Percentiles rank a stretch among this genome's conserved stretches.
Evolutionary conservation across 2,113 vertebrate genomes (phyloP).

Genomic region (Corvus cornix): DNA sequence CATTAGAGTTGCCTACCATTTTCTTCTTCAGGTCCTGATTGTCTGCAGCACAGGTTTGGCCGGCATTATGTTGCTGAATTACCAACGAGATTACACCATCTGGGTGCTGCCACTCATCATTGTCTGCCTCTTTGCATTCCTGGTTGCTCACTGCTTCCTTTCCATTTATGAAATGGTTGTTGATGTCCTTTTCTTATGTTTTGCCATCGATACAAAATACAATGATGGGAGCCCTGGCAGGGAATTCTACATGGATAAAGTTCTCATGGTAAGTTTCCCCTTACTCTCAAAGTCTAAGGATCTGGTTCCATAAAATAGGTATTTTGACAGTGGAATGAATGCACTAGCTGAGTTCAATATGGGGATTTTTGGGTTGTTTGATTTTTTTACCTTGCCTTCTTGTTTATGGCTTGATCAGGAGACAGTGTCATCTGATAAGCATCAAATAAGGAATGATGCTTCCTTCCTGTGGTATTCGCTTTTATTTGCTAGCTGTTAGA

Average conservation of each 20-base stretch:
- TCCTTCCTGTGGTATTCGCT: background rate
- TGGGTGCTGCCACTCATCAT: constrained; percentile 96
- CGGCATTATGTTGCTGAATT: constrained; percentile 92
- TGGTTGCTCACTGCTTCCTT: constrained; percentile 98
- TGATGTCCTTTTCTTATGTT: constrained; percentile 98
- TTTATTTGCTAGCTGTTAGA: background rate
- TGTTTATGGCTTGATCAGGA: background rate
- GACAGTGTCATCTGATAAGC: background rate
- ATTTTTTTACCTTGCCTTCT: background rate
- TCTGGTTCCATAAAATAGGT: background rate
- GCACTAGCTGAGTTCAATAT: background rate
- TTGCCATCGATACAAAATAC: constrained; percentile 97
- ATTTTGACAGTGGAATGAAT: background rate
- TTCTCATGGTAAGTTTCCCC: constrained; percentile 88
- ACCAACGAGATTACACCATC: constrained; percentile 91
- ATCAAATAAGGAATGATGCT: background rate
- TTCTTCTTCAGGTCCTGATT: constrained; percentile 85
- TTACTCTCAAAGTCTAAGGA: background rate
- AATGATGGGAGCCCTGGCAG: constrained; percentile 93
- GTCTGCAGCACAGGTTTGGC: constrained; percentile 90
- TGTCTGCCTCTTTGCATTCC: constrained; percentile 96
- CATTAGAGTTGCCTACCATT: background rate
- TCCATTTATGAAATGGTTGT: constrained; percentile 98
- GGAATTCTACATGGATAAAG: constrained; percentile 99
- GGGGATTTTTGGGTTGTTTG: rapidly evolving